phyloP scores from a whole-genome alignment of 2,888 invertebrate species.

The Nomada flava region DNA sequence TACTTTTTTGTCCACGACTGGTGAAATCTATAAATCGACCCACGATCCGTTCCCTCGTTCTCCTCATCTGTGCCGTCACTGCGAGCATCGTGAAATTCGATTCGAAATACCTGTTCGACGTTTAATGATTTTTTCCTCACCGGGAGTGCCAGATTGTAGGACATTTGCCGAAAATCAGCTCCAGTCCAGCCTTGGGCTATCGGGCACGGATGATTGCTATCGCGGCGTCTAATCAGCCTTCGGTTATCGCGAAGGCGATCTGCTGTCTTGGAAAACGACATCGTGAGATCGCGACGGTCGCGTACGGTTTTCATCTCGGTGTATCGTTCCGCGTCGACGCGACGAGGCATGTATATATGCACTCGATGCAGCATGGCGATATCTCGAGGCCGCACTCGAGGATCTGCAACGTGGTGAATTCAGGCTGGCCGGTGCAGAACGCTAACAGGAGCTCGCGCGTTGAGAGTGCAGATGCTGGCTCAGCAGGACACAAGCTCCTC shows the following conservation, averaged over 20 bases:
- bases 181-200: background rate
- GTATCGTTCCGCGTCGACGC: background rate
- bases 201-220: background rate
- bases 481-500: constrained; percentile 67
- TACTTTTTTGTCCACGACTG: background rate
- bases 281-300: background rate
- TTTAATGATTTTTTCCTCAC: background rate
- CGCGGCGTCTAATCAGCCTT: background rate
- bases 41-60: constrained; percentile 8
- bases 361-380: constrained; percentile 57
- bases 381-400: constrained; percentile 76
- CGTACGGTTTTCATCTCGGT: constrained; percentile 2
- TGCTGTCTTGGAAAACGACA: background rate
- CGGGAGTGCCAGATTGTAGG: background rate
- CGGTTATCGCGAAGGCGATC: background rate
- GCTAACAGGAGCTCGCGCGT: constrained; percentile 39
- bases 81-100: background rate
- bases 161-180: background rate
- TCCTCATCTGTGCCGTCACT: constrained; percentile 17
- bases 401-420: constrained; percentile 78
- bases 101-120: background rate
- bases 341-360: constrained; percentile 23
- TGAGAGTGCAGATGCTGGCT: constrained; percentile 71
- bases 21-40: constrained; percentile 29
- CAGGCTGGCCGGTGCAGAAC: constrained; percentile 52